Base-by-base conservation (phyloP, 2,113 vertebrate genomes). In the Leucosticte australis region DNA sequence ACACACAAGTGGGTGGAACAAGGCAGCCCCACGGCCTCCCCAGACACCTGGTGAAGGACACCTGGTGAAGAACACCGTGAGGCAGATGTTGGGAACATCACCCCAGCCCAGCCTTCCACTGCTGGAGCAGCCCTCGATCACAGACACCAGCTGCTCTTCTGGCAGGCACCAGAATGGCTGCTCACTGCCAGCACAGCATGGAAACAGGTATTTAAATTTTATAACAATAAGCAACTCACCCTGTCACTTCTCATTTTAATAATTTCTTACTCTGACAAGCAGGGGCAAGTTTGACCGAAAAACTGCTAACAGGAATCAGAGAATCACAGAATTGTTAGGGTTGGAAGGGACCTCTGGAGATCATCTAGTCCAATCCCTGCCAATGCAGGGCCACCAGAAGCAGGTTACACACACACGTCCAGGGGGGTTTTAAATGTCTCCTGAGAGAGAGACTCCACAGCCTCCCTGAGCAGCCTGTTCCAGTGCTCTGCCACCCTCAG, bases 41-140 rank as follows among this genome's bases (percentile, higher is more conserved):
- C 15, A 39, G 39, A 53, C 26, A 21, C 6, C 1, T 0, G 2
- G 47, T 1, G 8, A 81, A 60, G 31, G 62, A 53, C 26, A 21
- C 6, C 1, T 0, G 2, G 47, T 1, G 8, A 81, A 60, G 31
- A 78, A 19, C 47, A 47, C 3, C 0, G 0, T 6, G 47, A 59
- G 30, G 33, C 37, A 83, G 63, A 39, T 1, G 2, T 11, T 60
- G 26, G 53, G 30, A 60, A 64, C 11, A 19, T 0, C 41, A 42
- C 15, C 41, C 23, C 18, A 6, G 1, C 37, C 27, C 71, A 73
- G 23, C 13, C 10, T 39, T 65, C 35, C 26, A 27, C 24, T 2
- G 0, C 30, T 5, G 2, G 7, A 78, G 69, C 44, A 77, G 19
- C 26, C 55, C 39, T 80, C 0, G 0, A 20, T 15, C 2, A 2